Evolutionary conservation across 1,140 invertebrate genomes (phyloP), one percentile per base, ranked within the genome.

Genomic region (Zaprionus kolodkinae): DNA sequence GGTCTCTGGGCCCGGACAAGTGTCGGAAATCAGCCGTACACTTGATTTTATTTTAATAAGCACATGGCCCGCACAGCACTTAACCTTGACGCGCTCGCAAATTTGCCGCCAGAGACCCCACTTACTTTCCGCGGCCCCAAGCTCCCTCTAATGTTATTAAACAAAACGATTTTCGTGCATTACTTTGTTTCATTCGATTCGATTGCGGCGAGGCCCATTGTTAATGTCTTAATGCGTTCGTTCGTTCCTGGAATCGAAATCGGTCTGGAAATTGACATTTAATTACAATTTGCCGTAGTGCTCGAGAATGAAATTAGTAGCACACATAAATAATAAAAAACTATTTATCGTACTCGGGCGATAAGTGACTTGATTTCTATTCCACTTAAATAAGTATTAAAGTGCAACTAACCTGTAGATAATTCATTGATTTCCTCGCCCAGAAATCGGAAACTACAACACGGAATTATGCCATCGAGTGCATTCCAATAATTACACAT

Each of bases 21-120:
- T 54, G 35, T 66, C 67, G 73, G 66, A 83, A 83, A 79, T 87
- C 59, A 70, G 66, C 66, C 64, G 67, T 79, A 67, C 72, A 83
- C 73, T 79, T 87, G 77, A 87, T 87, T 88, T 79, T 70, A 78
- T 76, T 87, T 83, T 87, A 88, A 87, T 87, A 83, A 78, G 70
- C 74, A 79, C 70, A 60, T 57, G 60, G 48, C 36, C 25, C 33
- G 52, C 48, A 38, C 54, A 33, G 10, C 12, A 9, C 15, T 55
- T 36, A 63, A 67, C 55, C 72, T 61, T 65, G 69, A 72, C 63
- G 81, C 65, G 50, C 61, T 80, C 70, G 73, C 79, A 72, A 87
- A 76, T 77, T 87, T 79, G 72, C 62, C 66, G 52, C 66, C 15
- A 50, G 55, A 27, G 61, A 27, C 12, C 35, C 7, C 4, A n/a